Conservation (phyloP, 2,113 vertebrate species). For the Pontoporia blainvillei region DNA sequence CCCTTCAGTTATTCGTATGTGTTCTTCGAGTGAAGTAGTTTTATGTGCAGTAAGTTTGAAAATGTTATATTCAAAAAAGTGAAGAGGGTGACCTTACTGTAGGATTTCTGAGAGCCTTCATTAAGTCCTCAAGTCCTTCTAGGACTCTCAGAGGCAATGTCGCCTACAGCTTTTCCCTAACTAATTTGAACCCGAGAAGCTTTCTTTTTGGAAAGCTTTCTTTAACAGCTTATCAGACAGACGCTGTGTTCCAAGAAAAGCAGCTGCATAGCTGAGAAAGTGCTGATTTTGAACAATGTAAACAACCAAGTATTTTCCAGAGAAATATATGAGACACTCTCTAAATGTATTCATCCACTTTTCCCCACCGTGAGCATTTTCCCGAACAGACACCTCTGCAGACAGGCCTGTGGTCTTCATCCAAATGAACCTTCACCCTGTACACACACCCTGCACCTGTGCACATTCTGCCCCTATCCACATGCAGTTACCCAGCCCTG, state of each 20-base stretch:
- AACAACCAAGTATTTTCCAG: not conserved
- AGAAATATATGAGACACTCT: not conserved
- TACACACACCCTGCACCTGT: fast-evolving
- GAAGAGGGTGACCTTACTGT: not conserved
- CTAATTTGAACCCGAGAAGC: not conserved
- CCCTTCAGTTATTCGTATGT: not conserved
- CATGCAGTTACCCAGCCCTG: too few relatives aligned
- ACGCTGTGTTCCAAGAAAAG: not conserved
- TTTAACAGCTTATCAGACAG: not conserved
- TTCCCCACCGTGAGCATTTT: not conserved
- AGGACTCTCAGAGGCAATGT: not conserved
- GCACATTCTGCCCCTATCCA: fast-evolving
- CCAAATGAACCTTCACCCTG: not conserved
- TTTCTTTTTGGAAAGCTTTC: not conserved
- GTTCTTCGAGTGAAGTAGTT: not conserved
- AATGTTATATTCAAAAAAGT: not conserved
- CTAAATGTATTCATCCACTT: not conserved
- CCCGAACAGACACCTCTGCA: not conserved
- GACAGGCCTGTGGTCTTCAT: not conserved
- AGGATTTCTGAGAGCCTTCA: not conserved
- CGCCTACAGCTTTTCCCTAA: not conserved
- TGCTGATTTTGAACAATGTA: not conserved
- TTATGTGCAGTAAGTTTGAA: not conserved
- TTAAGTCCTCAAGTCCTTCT: not conserved
- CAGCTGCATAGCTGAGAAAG: not conserved